phyloP scores from a whole-genome alignment of 2,888 invertebrate genomes.

The Amphipoea oculea region DNA sequence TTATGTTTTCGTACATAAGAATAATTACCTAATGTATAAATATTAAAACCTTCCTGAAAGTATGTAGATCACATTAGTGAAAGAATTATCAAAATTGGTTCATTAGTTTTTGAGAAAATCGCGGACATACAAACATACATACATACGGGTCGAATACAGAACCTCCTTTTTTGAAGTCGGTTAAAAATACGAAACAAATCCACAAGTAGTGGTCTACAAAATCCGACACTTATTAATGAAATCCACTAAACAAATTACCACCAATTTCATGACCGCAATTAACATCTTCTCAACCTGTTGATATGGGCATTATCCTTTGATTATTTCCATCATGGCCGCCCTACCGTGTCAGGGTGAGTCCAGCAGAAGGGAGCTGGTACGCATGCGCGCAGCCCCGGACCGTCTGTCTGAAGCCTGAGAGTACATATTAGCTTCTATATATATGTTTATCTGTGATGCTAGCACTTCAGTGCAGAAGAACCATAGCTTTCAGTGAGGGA shows the following conservation, averaged over 20 bases:
- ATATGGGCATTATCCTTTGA: slow-evolving; percentile 50
- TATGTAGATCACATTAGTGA: too few relatives aligned
- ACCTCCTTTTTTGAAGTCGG: too few relatives aligned
- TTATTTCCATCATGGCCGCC: slow-evolving; percentile 35
- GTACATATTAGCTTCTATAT: slow-evolving; percentile 56
- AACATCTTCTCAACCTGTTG: slow-evolving; percentile 70
- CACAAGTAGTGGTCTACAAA: background rate
- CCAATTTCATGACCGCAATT: slow-evolving; percentile 44
- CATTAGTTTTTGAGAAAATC: too few relatives aligned
- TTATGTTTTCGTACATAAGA: too few relatives aligned
- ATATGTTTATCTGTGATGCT: slow-evolving; percentile 39
- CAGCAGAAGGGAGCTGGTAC: slow-evolving; percentile 55
- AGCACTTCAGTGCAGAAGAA: slow-evolving; percentile 38
- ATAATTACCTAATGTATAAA: too few relatives aligned
- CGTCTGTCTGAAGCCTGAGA: slow-evolving; percentile 64
- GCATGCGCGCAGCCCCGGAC: slow-evolving; percentile 67
- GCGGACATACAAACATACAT: too few relatives aligned
- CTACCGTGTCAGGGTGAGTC: slow-evolving; percentile 63
- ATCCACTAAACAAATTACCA: slow-evolving; percentile 16
- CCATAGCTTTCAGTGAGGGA: slow-evolving; percentile 6
- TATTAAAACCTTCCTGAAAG: too few relatives aligned
- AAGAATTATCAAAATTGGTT: too few relatives aligned
- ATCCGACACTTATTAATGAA: background rate
- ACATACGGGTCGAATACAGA: too few relatives aligned
- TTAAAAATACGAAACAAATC: background rate